Evolutionary conservation across 2,888 invertebrate genomes (phyloP).

Genomic region (Xestia ashworthii): DNA sequence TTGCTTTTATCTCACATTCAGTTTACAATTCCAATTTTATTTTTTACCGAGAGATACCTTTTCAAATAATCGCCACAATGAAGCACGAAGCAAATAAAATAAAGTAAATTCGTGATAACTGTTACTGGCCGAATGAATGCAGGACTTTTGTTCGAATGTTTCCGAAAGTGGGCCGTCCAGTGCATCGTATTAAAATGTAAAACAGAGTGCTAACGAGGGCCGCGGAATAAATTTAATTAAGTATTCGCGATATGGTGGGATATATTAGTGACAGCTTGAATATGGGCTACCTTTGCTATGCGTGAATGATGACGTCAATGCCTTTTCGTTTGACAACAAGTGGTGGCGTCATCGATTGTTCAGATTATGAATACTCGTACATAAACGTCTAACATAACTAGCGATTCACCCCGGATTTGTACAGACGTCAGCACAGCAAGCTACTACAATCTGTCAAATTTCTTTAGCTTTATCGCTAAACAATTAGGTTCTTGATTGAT

Average conservation of each 20-base stretch:
- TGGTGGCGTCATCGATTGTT: background rate
- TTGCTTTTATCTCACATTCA: constrained; percentile 20
- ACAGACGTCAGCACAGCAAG: too few relatives aligned
- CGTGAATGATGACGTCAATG: background rate
- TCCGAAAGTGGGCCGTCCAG: constrained; percentile 23
- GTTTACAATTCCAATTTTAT: constrained; percentile 35
- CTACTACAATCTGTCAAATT: too few relatives aligned
- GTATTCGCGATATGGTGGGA: constrained; percentile 15
- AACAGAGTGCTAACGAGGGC: constrained; percentile 50
- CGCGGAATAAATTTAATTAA: constrained; percentile 58
- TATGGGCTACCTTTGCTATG: background rate
- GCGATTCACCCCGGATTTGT: background rate
- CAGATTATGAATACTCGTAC: background rate
- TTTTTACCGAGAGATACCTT: constrained; percentile 27
- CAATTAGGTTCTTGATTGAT: too few relatives aligned
- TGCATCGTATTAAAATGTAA: constrained; percentile 61
- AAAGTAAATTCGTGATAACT: constrained; percentile 42
- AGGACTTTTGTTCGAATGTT: constrained; percentile 29
- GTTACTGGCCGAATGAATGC: constrained; percentile 20
- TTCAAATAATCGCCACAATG: constrained; percentile 38
- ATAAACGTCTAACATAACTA: background rate
- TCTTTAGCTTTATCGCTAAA: too few relatives aligned
- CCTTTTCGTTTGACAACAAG: background rate
- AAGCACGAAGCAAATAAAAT: constrained; percentile 40
- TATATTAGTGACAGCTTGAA: constrained; percentile 22